A percentile compares a stretch with the other conserved stretches of the same genome.
Evolutionary conservation across 2,888 invertebrate species (phyloP).

Genomic region (Stenolophus ochropezus): DNA sequence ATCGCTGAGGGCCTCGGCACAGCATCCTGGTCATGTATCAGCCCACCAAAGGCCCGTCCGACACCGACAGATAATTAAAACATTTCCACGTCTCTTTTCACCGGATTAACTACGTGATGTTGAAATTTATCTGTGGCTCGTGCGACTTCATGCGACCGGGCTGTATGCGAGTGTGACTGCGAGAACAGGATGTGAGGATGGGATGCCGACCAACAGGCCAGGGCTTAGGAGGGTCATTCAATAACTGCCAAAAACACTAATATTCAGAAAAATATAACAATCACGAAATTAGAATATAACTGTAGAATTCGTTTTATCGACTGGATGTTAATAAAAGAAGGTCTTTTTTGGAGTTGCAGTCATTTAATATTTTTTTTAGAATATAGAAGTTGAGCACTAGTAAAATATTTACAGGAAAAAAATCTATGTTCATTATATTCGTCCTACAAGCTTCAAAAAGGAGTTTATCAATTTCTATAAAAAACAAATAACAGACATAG

Average conservation of each 20-base stretch:
- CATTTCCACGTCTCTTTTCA: constrained; percentile 57
- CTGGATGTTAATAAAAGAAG: no score
- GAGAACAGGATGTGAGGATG: not conserved
- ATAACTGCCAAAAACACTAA: not conserved
- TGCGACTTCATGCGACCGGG: constrained; percentile 21
- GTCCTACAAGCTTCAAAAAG: no score
- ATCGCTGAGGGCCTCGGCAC: not conserved
- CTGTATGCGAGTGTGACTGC: not conserved
- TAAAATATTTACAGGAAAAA: no score
- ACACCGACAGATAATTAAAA: constrained; percentile 49
- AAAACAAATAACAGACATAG: no score
- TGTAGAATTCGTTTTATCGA: no score
- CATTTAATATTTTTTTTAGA: no score
- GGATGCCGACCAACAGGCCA: not conserved
- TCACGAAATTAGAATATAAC: no score
- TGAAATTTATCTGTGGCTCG: constrained; percentile 57
- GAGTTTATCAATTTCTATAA: no score
- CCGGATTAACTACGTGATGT: constrained; percentile 56
- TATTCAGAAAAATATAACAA: no score
- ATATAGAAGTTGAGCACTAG: no score
- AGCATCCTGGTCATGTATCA: constrained; percentile 28
- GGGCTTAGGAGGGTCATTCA: not conserved
- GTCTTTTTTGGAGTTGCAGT: no score
- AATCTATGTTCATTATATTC: no score
- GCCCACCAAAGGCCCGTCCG: not conserved